Percentiles rank a stretch among this genome's conserved stretches.
Evolutionary conservation across 2,888 invertebrate species (phyloP).

Genomic region (Eristalis arbustorum): DNA sequence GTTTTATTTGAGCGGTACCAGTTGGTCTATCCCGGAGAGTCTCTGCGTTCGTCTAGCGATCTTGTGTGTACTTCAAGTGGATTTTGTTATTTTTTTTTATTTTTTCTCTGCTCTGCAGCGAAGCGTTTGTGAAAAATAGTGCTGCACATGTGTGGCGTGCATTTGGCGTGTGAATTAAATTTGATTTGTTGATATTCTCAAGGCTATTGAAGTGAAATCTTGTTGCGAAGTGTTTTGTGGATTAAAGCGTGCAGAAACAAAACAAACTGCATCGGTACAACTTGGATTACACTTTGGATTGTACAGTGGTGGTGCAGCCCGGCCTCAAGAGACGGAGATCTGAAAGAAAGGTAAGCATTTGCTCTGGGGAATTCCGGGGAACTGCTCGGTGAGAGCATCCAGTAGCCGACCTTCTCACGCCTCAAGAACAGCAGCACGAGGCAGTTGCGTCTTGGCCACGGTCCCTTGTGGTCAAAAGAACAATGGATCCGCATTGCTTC

Average conservation of each 20-base stretch:
- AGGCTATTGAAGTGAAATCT: conserved; percentile 19
- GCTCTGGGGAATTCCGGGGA: not conserved
- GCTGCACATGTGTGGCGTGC: conserved; percentile 4
- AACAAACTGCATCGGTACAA: not conserved
- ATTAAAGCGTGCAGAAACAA: not conserved
- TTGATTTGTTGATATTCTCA: not conserved
- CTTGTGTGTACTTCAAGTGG: conserved; percentile 50
- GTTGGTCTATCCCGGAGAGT: not conserved
- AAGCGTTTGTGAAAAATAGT: not conserved
- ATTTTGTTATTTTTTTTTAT: conserved; percentile 6
- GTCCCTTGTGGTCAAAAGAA: not conserved
- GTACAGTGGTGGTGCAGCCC: not conserved
- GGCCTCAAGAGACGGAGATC: not conserved
- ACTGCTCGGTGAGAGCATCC: not conserved
- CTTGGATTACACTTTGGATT: conserved; percentile 44
- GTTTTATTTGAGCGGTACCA: conserved; percentile 60
- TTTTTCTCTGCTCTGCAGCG: not conserved
- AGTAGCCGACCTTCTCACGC: not conserved
- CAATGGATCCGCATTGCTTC: not conserved
- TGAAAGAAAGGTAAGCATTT: not conserved
- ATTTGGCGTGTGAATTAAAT: conserved; percentile 6
- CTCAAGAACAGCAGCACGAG: not conserved
- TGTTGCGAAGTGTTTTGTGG: not conserved
- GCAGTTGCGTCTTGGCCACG: not conserved
- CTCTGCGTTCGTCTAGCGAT: conserved; percentile 16